Evolutionary conservation across 2,797 vertebrate genomes (phyloP), one percentile per base, ranked within the genome.

Genomic region (Pseudochromis fuscus): DNA sequence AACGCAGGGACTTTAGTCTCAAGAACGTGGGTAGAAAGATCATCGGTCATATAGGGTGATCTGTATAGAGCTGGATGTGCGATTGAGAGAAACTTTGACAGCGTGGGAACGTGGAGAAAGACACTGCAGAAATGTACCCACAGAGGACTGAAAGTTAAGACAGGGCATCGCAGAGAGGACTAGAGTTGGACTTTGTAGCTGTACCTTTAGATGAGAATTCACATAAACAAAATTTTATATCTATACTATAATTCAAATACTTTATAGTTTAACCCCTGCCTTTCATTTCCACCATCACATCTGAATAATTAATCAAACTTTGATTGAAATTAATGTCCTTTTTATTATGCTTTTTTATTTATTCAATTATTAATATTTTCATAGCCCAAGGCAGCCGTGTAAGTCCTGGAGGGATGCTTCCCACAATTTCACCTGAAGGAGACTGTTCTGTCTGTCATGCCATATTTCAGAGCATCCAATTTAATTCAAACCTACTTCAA

Each of bases 401-500:
- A 23, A 28, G 55, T 86, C 83, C 69, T 65, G 52, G 7, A 71
- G 80, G 75, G 69, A 88, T 50, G 51, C 71, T 81, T 67, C 53
- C 40, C 75, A 68, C 75, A 50, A 63, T 73, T 81, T 65, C 28
- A 73, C 69, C 81, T 70, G 56, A 82, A 35, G 51, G 53, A 70
- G 77, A 66, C 58, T 35, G 66, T 60, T 81, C 79, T 65, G 78
- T 82, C 76, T 83, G 82, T 77, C 81, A 77, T 67, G 44, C 31
- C 7, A 18, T 59, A 60, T 82, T 72, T 83, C 58, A 71, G 52
- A 55, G 60, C 31, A 0, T 81, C 67, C 77, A 86, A 83, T 89
- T 90, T 85, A 82, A 88, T 85, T 88, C 75, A 84, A 56, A 56
- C 61, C 75, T 83, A 66, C 71, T 88, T 88, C 76, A 72, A 64